Evolutionary conservation across 2,797 vertebrate genomes (phyloP), one percentile per base, ranked within the genome.

Genomic region (Acanthopagrus latus): DNA sequence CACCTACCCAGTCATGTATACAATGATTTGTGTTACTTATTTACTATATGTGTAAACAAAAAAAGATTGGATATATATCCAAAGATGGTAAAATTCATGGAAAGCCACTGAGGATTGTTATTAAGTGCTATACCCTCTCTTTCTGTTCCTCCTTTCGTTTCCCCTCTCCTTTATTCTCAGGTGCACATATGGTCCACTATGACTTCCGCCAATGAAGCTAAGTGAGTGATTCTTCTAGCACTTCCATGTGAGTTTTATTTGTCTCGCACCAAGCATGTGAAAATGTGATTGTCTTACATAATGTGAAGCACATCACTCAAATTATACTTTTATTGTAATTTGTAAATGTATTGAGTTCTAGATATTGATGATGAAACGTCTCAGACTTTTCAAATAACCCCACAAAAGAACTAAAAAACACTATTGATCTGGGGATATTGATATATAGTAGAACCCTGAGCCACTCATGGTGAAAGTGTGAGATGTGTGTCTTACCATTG

Each of bases 401-500:
- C 23, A 47, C 25, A 59, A 38, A 67, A 57, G 17, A 38, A 63
- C 0, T 4, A 3, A 33, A 33, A 62, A 48, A 50, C 38, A 7
- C 20, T 20, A 16, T 18, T 9, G 48, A 47, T 20, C 14, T 41
- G 18, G n/a, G 38, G 5, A 21, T 38, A n/a, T 41, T 0, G 46
- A 41, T 33, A 33, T 33, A 33, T 33, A 7, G 33, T 7, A 48
- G 46, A 41, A 23, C 13, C 12, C 33, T 66, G 8, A 55, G 21
- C 3, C 20, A 10, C 4, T 25, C 11, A 18, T 21, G 13, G 21
- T 71, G 29, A 46, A 17, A 9, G 33, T 23, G 13, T 12, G 7
- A 43, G 14, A 16, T 56, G 25, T 9, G 56, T 55, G 14, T 76
- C 96, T 97, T 96, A 99, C 98, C 98, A 20, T 99, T 99, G 90